Base-by-base conservation (phyloP, 2,888 invertebrate species). In the Eremobia ochroleuca region DNA sequence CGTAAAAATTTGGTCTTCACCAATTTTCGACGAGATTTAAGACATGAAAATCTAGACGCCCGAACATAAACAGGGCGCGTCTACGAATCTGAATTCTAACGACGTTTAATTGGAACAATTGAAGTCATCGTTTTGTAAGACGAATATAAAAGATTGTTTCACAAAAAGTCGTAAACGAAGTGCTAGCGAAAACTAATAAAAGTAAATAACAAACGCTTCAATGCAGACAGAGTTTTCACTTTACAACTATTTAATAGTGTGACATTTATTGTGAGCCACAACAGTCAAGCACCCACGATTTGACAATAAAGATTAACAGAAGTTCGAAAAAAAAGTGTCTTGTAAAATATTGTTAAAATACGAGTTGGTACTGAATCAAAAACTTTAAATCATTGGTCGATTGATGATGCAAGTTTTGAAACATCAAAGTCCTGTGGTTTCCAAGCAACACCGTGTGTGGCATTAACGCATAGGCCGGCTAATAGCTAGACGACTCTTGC, bases 401-500 rank as follows among this genome's bases (percentile, higher is more conserved):
- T 79, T 79, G 69, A 87, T 85, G 69, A 66, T 62, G 21, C 43
- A 71, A 76, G 76, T 77, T 80, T 46, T 72, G 25, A 76, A 59
- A 59, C 67, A 76, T 71, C 68, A 59, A 73, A 75, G 73, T 65
- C 64, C 43, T 73, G 67, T 43, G 81, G 81, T 77, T 81, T 85
- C 84, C 75, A 71, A 65, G 65, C 73, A 85, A 76, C 92, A 87
- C 90, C 88, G 93, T 94, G 94, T 94, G 95, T 94, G 94, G 94
- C 90, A 90, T 88, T 82, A 87, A 84, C 81, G 82, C 86, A 92
- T 93, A 91, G 88, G 90, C 91, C 91, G 93, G 91, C 91, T 94
- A 94, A 94, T 94, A 93, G 93, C 92, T 90, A 91, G 88, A 86
- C 89, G 88, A 89, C 90, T 91, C 91, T 91, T 88, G 91, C 89